phyloP scores from a whole-genome alignment of 1,140 invertebrate species.

The Drosophila ambigua region DNA sequence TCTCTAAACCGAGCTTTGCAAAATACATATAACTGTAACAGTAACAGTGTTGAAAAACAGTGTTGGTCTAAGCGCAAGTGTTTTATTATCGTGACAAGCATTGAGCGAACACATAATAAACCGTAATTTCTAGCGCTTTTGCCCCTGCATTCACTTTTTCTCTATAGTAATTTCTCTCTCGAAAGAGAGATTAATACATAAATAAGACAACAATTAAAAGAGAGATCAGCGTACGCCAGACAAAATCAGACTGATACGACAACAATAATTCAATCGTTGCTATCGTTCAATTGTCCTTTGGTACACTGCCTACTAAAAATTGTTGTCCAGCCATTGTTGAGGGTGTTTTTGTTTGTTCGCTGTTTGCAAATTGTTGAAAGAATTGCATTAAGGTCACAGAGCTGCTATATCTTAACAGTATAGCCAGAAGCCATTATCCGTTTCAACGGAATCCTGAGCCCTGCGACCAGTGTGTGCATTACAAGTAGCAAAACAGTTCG shows the following conservation, averaged over 20 bases:
- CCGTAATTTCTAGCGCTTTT: constrained; percentile 51
- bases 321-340: constrained; percentile 64
- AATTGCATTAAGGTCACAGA: constrained; percentile 82
- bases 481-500: constrained; percentile 83
- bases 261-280: constrained; percentile 24
- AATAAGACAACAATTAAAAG: constrained; percentile 27
- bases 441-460: constrained; percentile 33
- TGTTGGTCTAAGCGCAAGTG: constrained; percentile 58
- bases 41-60: constrained; percentile 1
- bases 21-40: constrained; percentile 6
- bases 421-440: constrained; percentile 29
- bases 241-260: constrained; percentile 53
- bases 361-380: constrained; percentile 83
- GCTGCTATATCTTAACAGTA: constrained; percentile 18
- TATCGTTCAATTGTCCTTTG: constrained; percentile 45
- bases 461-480: constrained; percentile 76
- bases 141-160: constrained; percentile 37
- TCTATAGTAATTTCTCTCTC: constrained; percentile 37
- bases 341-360: constrained; percentile 78
- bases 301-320: constrained; percentile 40
- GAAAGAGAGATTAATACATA: constrained; percentile 5
- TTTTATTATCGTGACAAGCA: constrained; percentile 83
- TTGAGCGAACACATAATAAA: constrained; percentile 81
- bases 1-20: background rate
- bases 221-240: constrained; percentile 62